Evolutionary conservation across 2,888 invertebrate species (phyloP), one percentile per base, ranked within the genome.

Genomic region (Erpobdella octoculata): DNA sequence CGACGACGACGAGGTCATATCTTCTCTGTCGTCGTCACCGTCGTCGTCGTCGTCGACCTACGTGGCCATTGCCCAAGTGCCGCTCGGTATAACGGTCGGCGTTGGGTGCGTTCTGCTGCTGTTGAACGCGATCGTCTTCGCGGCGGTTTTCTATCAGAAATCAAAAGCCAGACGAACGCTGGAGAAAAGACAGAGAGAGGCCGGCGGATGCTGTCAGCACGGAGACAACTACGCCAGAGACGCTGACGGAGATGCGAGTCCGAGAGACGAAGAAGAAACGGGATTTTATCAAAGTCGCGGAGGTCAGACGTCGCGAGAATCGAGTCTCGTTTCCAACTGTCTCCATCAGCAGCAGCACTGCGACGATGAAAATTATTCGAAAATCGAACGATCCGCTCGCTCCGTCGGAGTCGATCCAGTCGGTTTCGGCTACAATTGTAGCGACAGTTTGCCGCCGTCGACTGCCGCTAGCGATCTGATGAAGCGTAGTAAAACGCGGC

Each of bases 31-130:
- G 46, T 41, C 46, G 12, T 58, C n/a, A 5, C 28, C 58, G 0
- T 65, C 36, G 18, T 65, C 37, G 35, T 15, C 36, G 4, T 35
- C 37, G 36, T 35, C 37, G 3, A 36, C 37, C 9, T 65, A 37
- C 53, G 28, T 8, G 36, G n/a, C 12, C 35, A 41, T 65, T 37
- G 65, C 61, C 38, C 65, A 72, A 48, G 67, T 77, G 12, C 74
- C 81, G 12, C 74, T 82, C 21, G 81, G 80, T 73, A 79, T 81
- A n/a, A 81, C 80, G 8, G 92, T 95, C 78, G 94, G 93, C 64
- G 93, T 95, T 76, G 95, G 95, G 48, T 93, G 93, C 80, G 92
- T 92, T 5, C 84, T 95, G 73, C 86, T 95, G 35, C 92, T 94
- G 78, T 85, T 94, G 2, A 95, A 95, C 81, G 91, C 94, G 58